These are phyloP conservation scores for Phyllotreta cruciferae DNA, from an alignment of 2,888 invertebrate species.

Conservation along the genomic window DNA sequence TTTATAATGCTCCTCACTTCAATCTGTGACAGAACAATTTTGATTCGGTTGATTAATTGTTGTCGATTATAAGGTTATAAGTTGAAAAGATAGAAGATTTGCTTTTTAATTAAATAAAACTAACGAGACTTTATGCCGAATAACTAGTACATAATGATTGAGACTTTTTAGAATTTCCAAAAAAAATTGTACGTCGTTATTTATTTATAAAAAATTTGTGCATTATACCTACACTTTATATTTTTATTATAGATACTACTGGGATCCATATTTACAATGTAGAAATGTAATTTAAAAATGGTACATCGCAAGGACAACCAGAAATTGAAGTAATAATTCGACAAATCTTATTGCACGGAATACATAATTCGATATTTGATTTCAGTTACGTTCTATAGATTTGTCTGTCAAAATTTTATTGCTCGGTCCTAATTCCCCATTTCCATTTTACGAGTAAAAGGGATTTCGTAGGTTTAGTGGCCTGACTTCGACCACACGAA, in stretches of 20 bases:
- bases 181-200: no score
- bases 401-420: conserved; percentile 55
- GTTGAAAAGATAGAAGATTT: neutral
- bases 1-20: conserved; percentile 36
- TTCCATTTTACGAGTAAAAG: conserved; percentile 35
- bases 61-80: neutral
- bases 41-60: conserved; percentile 29
- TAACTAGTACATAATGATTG: no score
- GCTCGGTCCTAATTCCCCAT: conserved; percentile 38
- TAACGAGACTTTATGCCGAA: neutral
- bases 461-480: conserved; percentile 28
- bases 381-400: conserved; percentile 49
- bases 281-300: no score
- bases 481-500: conserved; percentile 30
- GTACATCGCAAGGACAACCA: neutral
- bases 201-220: no score
- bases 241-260: no score
- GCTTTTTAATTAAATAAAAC: conserved; percentile 8
- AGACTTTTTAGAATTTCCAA: no score
- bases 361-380: conserved; percentile 47
- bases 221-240: no score
- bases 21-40: conserved; percentile 26
- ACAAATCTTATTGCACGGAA: conserved; percentile 7
- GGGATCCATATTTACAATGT: no score
- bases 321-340: conserved; percentile 3